phyloP scores from a whole-genome alignment of 2,888 invertebrate genomes.

The Clanis bilineata region DNA sequence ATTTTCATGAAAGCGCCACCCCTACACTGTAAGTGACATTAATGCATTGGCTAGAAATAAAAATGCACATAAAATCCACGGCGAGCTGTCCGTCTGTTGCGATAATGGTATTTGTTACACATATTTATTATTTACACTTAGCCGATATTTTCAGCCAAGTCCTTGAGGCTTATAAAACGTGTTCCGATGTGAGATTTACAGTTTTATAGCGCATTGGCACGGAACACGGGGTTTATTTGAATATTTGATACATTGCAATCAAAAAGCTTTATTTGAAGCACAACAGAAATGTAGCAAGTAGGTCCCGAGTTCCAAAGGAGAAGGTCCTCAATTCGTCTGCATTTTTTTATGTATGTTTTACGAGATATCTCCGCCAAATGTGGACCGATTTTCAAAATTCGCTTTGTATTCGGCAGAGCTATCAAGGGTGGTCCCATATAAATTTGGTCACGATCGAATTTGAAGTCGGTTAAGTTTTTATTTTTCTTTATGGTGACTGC shows the following conservation, averaged over 20 bases:
- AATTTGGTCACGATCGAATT: no score
- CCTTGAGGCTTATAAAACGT: neutral
- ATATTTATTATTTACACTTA: constrained; percentile 8
- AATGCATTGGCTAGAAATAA: constrained; percentile 13
- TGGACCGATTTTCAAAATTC: no score
- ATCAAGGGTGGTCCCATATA: no score
- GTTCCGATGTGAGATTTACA: neutral
- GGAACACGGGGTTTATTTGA: neutral
- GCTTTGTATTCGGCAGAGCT: no score
- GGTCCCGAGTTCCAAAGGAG: no score
- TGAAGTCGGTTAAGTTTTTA: no score
- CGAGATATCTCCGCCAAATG: no score
- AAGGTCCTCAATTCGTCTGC: no score
- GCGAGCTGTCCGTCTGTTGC: constrained; percentile 3
- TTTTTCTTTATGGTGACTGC: no score
- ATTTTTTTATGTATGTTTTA: no score
- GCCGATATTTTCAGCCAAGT: constrained; percentile 7
- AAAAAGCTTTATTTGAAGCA: no score
- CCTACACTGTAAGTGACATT: neutral
- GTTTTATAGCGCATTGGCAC: constrained; percentile 1
- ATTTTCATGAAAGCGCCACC: neutral
- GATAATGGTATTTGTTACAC: constrained; percentile 11
- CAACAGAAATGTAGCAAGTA: no score
- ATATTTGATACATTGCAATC: neutral
- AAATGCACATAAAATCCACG: constrained; percentile 15